phyloP scores from a whole-genome alignment of 1,140 invertebrate genomes.

The Papilio machaon region DNA sequence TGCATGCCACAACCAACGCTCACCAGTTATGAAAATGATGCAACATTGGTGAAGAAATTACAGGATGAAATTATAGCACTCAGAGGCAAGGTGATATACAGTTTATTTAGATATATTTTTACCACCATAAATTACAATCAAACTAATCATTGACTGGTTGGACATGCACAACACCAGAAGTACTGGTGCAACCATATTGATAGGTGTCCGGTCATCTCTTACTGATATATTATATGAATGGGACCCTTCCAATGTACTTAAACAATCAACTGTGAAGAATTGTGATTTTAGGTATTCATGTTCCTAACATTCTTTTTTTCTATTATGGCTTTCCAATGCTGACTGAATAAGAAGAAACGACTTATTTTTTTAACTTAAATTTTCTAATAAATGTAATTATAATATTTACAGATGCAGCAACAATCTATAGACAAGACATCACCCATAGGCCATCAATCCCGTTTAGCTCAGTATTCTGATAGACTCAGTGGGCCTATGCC shows the following conservation, averaged over 20 bases:
- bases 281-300: too few species aligned
- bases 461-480: constrained; percentile 82
- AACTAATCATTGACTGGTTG: background rate
- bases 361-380: background rate
- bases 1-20: constrained; percentile 92
- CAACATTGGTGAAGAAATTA: constrained; percentile 88
- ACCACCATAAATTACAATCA: constrained; percentile 39
- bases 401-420: constrained; percentile 57
- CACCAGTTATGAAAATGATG: constrained; percentile 93
- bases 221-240: too few species aligned
- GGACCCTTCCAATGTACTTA: too few species aligned
- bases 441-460: constrained; percentile 77
- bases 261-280: too few species aligned
- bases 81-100: constrained; percentile 75
- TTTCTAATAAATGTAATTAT: background rate
- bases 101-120: constrained; percentile 36
- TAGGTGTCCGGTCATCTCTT: too few species aligned
- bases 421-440: constrained; percentile 65
- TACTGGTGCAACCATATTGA: too few species aligned
- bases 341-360: background rate
- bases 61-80: constrained; percentile 92
- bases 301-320: too few species aligned
- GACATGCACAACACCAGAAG: too few species aligned
- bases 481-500: constrained; percentile 85
- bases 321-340: background rate